Evolutionary conservation across 1,140 invertebrate species (phyloP).

Genomic region (Panagrolaimus sp.): DNA sequence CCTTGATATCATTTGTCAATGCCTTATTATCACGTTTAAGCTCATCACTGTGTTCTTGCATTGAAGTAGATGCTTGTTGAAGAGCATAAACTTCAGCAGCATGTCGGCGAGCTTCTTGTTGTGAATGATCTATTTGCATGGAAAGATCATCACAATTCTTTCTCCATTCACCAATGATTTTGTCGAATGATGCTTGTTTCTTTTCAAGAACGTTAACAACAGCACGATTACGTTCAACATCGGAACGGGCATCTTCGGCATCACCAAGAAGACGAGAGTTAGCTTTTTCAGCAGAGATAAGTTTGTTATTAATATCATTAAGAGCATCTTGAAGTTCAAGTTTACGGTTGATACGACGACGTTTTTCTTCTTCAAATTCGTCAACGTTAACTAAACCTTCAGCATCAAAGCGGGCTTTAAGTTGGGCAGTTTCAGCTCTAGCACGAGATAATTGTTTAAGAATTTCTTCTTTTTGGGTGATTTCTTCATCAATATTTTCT

Average conservation of each 20-base stretch:
- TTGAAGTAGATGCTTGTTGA: conserved; percentile 91
- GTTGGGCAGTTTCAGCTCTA: conserved; percentile 83
- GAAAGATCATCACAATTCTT: conserved; percentile 94
- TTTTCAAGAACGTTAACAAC: conserved; percentile 74
- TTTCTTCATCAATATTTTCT: conserved; percentile 89
- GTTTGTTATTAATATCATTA: conserved; percentile 94
- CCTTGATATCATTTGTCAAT: conserved; percentile 71
- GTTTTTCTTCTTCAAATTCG: conserved; percentile 95
- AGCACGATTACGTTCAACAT: conserved; percentile 70
- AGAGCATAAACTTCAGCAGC: conserved; percentile 97
- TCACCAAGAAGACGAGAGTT: conserved; percentile 90
- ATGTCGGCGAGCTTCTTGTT: conserved; percentile 98
- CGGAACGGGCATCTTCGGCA: conserved; percentile 92
- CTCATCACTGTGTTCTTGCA: conserved; percentile 83
- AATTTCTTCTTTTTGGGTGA: conserved; percentile 65
- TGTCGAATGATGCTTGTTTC: conserved; percentile 93
- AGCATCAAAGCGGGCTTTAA: conserved; percentile 90
- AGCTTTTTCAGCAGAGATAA: conserved; percentile 91
- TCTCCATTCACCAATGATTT: conserved; percentile 99
- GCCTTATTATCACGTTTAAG: conserved; percentile 97
- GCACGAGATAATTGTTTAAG: conserved; percentile 95
- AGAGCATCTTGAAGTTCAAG: conserved; percentile 94
- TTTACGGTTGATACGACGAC: conserved; percentile 88
- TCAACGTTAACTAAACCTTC: conserved; percentile 90
- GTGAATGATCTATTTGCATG: conserved; percentile 90